Percentiles rank a stretch among this genome's conserved stretches.
Conservation (phyloP, 2,797 vertebrate species). For the Sebastiscus tertius region DNA sequence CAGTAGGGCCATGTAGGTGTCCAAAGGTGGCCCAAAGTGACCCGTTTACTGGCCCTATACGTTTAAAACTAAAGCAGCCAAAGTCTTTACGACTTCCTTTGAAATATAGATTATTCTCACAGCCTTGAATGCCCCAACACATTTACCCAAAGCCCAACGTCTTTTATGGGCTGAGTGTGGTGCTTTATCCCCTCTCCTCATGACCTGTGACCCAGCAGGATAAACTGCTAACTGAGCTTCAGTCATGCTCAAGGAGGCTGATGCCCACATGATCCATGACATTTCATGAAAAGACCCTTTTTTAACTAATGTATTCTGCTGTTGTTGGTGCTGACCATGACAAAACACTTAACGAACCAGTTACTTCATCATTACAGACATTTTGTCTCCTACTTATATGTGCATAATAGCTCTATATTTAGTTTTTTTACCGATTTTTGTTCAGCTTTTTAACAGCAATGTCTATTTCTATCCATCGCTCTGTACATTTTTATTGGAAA, state of each 20-base stretch:
- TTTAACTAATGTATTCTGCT: slow-evolving; percentile 2
- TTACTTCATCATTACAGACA: background rate
- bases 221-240: slow-evolving; percentile 73
- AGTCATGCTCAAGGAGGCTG: slow-evolving; percentile 71
- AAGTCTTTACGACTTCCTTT: slow-evolving; percentile 28
- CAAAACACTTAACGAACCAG: background rate
- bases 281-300: slow-evolving; percentile 49
- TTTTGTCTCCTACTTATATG: background rate
- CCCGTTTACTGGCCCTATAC: background rate
- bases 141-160: slow-evolving; percentile 44
- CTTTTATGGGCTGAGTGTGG: slow-evolving; percentile 65
- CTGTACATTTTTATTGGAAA: background rate
- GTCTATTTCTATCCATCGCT: background rate
- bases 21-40: background rate
- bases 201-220: slow-evolving; percentile 74
- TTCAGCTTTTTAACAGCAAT: background rate
- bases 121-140: slow-evolving; percentile 21
- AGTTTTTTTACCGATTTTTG: background rate
- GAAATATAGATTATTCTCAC: slow-evolving; percentile 39
- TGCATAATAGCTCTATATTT: background rate
- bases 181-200: slow-evolving; percentile 66
- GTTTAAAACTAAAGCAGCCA: slow-evolving; percentile 1
- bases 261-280: slow-evolving; percentile 73
- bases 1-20: background rate
- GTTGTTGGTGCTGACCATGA: background rate